Evolutionary conservation across 1,140 invertebrate genomes (phyloP).

Genomic region (Aricia agestis): DNA sequence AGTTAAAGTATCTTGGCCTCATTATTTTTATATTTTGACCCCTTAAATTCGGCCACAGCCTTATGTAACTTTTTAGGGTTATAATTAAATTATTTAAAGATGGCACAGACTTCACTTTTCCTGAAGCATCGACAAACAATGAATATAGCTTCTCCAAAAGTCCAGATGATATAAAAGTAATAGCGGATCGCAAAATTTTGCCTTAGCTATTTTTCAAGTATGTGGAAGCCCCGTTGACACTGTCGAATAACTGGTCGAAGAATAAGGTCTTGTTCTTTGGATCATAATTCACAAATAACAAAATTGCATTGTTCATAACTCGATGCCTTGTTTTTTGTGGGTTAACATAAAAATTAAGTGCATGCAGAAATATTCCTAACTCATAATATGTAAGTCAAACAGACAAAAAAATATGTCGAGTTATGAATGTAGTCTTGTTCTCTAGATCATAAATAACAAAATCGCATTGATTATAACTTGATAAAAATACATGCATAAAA

Average conservation of each 20-base stretch:
- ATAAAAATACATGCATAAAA: too few relatives aligned
- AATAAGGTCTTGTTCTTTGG: neutral
- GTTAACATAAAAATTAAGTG: too few relatives aligned
- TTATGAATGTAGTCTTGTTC: too few relatives aligned
- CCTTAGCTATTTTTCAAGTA: neutral
- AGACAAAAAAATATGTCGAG: too few relatives aligned
- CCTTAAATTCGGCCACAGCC: slow-evolving; percentile 8
- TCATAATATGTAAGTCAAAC: too few relatives aligned
- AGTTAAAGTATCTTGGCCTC: slow-evolving; percentile 15
- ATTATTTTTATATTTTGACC: slow-evolving; percentile 17
- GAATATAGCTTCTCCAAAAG: neutral
- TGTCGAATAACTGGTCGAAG: slow-evolving; percentile 10
- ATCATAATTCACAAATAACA: too few relatives aligned
- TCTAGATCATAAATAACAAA: too few relatives aligned
- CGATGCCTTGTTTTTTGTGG: too few relatives aligned
- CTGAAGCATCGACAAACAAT: neutral
- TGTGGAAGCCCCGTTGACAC: neutral
- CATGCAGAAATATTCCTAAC: too few relatives aligned
- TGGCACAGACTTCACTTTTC: slow-evolving; percentile 6
- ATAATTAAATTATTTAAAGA: neutral
- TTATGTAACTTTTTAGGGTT: neutral
- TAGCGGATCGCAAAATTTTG: neutral
- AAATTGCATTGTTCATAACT: too few relatives aligned
- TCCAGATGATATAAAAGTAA: neutral
- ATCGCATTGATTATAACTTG: too few relatives aligned